Conservation (phyloP, 2,113 vertebrate genomes). For the Numida meleagris region DNA sequence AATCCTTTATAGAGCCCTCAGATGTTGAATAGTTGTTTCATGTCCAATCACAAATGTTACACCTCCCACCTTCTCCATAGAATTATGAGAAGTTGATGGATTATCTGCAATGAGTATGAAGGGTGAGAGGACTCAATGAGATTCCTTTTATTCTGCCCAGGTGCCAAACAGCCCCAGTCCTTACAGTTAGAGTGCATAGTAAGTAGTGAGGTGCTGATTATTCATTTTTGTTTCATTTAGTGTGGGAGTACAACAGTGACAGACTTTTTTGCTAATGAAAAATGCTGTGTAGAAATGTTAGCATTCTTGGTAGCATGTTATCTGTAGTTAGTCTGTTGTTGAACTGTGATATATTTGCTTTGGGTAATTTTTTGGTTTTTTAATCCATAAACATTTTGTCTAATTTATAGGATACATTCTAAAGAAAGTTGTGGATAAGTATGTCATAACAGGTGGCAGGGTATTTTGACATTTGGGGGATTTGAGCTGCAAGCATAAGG, state of each 20-base stretch:
- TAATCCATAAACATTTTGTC: not conserved
- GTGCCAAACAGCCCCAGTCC: not conserved
- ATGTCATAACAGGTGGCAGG: not conserved
- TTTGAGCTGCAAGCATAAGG: not conserved
- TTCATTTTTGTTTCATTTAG: not conserved
- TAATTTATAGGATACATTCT: not conserved
- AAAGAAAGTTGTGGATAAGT: not conserved
- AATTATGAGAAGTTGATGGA: accelerated
- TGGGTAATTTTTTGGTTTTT: not conserved
- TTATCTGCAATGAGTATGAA: not conserved
- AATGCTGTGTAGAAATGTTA: not conserved
- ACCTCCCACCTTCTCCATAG: not conserved
- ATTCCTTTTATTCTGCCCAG: not conserved
- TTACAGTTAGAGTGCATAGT: not conserved
- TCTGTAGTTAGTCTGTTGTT: not conserved
- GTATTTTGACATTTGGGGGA: not conserved
- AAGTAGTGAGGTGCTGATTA: not conserved
- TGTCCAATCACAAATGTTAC: not conserved
- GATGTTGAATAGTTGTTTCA: not conserved
- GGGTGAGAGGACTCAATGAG: not conserved
- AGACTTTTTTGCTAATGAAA: not conserved
- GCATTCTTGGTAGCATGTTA: not conserved
- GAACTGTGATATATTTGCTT: not conserved
- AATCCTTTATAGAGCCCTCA: not conserved
- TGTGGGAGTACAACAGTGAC: not conserved